phyloP scores from a whole-genome alignment of 2,797 vertebrate species.

The Melanotaenia parkinsoni region DNA sequence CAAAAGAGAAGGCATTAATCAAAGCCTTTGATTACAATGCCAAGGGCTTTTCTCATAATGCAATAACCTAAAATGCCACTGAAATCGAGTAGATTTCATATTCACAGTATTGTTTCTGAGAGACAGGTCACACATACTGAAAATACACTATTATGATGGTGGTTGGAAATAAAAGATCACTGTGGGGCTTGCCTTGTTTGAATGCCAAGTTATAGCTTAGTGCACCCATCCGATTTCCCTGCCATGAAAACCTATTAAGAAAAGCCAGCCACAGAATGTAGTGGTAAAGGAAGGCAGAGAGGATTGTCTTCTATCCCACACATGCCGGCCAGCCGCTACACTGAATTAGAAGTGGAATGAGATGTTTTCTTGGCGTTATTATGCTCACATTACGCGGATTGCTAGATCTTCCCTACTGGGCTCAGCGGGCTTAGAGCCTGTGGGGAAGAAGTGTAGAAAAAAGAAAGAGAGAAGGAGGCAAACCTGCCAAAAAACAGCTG shows the following conservation, averaged over 20 bases:
- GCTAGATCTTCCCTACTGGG: conserved; percentile 75
- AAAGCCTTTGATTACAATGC: conserved; percentile 75
- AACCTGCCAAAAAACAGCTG: conserved; percentile 72
- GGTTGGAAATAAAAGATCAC: conserved; percentile 31
- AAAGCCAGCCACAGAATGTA: conserved; percentile 41
- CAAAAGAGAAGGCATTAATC: conserved; percentile 57
- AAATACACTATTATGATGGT: conserved; percentile 15
- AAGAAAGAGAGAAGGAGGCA: conserved; percentile 13
- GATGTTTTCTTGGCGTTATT: conserved; percentile 78
- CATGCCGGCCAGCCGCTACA: conserved; percentile 53
- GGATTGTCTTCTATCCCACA: conserved; percentile 69
- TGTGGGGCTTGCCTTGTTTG: conserved; percentile 46
- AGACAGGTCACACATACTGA: conserved; percentile 32
- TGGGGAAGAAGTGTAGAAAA: conserved; percentile 20
- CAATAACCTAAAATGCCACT: conserved; percentile 66
- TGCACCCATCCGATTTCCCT: conserved; percentile 25
- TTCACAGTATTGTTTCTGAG: conserved; percentile 26
- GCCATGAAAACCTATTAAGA: conserved; percentile 43
- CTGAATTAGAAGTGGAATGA: conserved; percentile 74
- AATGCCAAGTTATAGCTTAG: conserved; percentile 20
- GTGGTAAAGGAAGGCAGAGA: conserved; percentile 45
- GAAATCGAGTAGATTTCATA: conserved; percentile 68
- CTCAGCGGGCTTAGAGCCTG: conserved; percentile 68
- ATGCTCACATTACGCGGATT: conserved; percentile 79
- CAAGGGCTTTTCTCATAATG: conserved; percentile 68